These are phyloP conservation scores for Zygogramma bicolorata DNA, from an alignment of 2,888 invertebrate genomes.

Conservation along the genomic window DNA sequence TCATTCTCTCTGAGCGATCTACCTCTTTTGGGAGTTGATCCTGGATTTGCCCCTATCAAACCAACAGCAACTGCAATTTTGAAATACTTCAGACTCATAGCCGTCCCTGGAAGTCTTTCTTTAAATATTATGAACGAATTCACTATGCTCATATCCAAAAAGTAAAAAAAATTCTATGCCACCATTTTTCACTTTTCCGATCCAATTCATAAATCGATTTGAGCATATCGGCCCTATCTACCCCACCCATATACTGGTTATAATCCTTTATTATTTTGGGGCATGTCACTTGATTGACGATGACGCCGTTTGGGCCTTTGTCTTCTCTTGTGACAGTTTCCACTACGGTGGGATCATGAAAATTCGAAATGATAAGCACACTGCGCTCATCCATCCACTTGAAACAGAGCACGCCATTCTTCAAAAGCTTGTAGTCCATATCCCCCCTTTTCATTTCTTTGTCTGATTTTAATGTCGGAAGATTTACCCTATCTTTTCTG, in stretches of 20 bases:
- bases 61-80: too few species aligned
- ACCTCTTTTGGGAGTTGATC: too few species aligned
- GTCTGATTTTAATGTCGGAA: neutral
- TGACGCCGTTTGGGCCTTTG: neutral
- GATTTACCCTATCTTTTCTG: neutral
- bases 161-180: constrained; percentile 38
- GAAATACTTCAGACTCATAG: too few species aligned
- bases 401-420: neutral
- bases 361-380: neutral
- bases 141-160: neutral
- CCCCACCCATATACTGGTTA: constrained; percentile 56
- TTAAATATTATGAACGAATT: constrained; percentile 15
- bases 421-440: neutral
- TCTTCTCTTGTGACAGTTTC: neutral
- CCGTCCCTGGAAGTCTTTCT: too few species aligned
- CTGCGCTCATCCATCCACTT: neutral
- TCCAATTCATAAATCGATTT: constrained; percentile 53
- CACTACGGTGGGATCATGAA: neutral
- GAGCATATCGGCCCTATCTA: constrained; percentile 56
- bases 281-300: too few species aligned
- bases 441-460: constrained; percentile 1
- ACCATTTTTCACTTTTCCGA: constrained; percentile 57
- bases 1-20: too few species aligned
- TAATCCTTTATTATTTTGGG: constrained; percentile 51
- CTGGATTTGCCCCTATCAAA: too few species aligned